These are phyloP conservation scores for Hippocampus comes DNA, from an alignment of 2,113 vertebrate genomes.

Conservation along the genomic window DNA sequence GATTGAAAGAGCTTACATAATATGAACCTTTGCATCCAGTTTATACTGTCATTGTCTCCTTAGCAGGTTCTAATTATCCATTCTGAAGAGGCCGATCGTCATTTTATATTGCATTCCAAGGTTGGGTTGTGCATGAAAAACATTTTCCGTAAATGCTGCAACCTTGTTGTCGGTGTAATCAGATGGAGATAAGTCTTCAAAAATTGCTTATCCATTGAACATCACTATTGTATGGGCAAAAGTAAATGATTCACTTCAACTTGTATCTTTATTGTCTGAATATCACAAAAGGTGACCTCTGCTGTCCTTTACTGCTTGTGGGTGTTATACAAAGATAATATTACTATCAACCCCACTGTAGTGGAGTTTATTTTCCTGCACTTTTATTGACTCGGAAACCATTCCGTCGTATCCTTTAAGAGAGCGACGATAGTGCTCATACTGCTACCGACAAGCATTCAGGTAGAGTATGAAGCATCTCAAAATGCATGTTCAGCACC, in stretches of 20 bases:
- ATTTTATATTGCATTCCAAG: not conserved
- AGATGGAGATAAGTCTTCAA: not conserved
- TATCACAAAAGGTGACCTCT: not conserved
- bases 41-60: not conserved
- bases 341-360: not conserved
- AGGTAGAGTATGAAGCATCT: not conserved
- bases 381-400: not conserved
- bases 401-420: not conserved
- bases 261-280: not conserved
- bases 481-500: not conserved
- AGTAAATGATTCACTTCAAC: not conserved
- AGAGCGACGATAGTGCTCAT: not conserved
- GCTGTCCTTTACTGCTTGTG: not conserved
- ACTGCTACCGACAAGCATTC: not conserved
- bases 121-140: not conserved
- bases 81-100: not conserved
- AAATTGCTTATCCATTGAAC: not conserved
- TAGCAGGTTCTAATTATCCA: not conserved
- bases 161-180: not conserved
- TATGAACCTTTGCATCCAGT: not conserved
- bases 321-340: not conserved
- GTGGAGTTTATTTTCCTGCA: not conserved
- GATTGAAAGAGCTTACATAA: not conserved
- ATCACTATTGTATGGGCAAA: not conserved
- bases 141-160: not conserved